Evolutionary conservation across 2,888 invertebrate species (phyloP).

Genomic region (Phrixothrix hirtus): DNA sequence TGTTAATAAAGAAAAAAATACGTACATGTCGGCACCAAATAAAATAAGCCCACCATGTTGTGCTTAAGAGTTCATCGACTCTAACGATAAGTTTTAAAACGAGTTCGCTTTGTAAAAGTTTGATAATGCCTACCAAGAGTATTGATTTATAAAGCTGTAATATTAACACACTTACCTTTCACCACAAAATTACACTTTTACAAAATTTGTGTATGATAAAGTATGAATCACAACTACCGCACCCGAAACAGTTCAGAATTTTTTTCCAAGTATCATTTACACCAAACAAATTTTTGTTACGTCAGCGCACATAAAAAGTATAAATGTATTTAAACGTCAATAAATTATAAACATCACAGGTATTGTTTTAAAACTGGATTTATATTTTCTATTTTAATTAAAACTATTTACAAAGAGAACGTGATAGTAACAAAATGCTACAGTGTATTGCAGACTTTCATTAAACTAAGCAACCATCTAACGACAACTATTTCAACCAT

Average conservation of each 20-base stretch:
- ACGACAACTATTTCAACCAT: neutral
- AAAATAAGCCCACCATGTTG: conserved; percentile 48
- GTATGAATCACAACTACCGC: conserved; percentile 41
- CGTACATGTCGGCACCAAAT: conserved; percentile 21
- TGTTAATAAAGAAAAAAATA: conserved; percentile 43
- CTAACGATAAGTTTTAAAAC: too few relatives aligned
- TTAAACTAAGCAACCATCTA: conserved; percentile 1
- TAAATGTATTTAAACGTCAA: neutral
- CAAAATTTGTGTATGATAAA: conserved; percentile 27
- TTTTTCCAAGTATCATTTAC: conserved; percentile 12
- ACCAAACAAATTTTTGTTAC: too few relatives aligned
- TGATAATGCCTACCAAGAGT: too few relatives aligned
- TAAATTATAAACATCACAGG: neutral
- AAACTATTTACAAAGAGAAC: too few relatives aligned
- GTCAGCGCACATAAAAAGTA: too few relatives aligned
- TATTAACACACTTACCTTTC: conserved; percentile 41
- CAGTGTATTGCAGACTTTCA: conserved; percentile 3
- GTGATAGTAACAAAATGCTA: neutral
- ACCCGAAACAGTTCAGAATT: conserved; percentile 37
- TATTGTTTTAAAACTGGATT: neutral
- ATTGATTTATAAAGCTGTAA: too few relatives aligned
- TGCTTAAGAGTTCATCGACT: conserved; percentile 47
- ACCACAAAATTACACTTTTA: conserved; percentile 43
- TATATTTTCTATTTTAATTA: too few relatives aligned
- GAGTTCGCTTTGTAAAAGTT: too few relatives aligned